Evolutionary conservation across 2,113 vertebrate genomes (phyloP), one percentile per base, ranked within the genome.

Genomic region (Urocolius indicus): DNA sequence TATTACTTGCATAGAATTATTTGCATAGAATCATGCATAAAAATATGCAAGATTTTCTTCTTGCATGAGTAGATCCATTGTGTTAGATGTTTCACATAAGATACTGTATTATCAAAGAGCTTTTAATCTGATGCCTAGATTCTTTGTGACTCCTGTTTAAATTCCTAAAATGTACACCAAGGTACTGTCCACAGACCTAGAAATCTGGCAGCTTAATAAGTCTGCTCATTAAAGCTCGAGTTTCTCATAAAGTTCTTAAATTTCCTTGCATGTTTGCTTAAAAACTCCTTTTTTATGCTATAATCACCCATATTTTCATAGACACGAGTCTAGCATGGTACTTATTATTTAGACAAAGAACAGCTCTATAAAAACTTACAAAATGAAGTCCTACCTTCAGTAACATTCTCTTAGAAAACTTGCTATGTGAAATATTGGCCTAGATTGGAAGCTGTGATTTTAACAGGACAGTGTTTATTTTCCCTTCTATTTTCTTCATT

Each of bases 401-500:
- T 34, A 85, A 36, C 32, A 9, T 62, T 65, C 48, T 73, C 23
- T 71, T 66, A 38, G 68, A 88, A 94, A 90, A 63, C 7, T 3
- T 74, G 8, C 6, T n/a, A 0, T 54, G 9, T 91, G 55, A 88
- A 93, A 67, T 80, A 57, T 6, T 79, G 49, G 72, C 38, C 38
- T 41, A 49, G 16, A 45, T 16, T 63, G 57, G 9, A 76, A 94
- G 8, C 49, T 90, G 11, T 79, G 38, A 54, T 73, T 79, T 86
- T 95, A 69, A 92, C 55, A 89, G 75, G 20, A 32, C 58, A 51
- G 9, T 89, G 11, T 49, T 75, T 79, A 55, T 41, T 2, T 11
- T 26, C 5, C 13, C 8, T 66, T 58, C n/a, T 93, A 4, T 49
- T 87, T 96, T 86, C 87, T 83, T 97, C 89, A 41, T 92, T 27